Conservation (phyloP, 2,113 vertebrate species). For the Oophaga pumilio region DNA sequence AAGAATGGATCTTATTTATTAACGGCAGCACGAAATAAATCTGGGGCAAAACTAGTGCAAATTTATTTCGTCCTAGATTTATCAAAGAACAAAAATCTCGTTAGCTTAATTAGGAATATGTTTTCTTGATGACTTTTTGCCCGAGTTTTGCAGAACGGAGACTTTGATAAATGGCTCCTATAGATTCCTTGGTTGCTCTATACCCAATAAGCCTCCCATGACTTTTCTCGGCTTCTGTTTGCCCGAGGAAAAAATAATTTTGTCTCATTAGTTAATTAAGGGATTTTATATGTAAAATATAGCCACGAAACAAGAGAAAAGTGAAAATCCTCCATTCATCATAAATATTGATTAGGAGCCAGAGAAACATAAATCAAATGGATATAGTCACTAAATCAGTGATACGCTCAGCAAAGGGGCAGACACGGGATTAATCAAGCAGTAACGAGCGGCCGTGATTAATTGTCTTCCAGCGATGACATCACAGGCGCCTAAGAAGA, state of each 20-base stretch:
- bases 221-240: constrained; percentile 3
- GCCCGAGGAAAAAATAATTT: constrained; percentile 43
- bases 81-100: constrained; percentile 47
- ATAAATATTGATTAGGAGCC: constrained; percentile 84
- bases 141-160: constrained; percentile 35
- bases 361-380: constrained; percentile 82
- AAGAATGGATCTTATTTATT: constrained; percentile 41
- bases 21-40: constrained; percentile 36
- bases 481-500: constrained; percentile 54
- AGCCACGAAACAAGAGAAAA: constrained; percentile 73
- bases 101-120: constrained; percentile 54
- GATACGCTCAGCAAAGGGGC: constrained; percentile 88
- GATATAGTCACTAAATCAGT: constrained; percentile 87
- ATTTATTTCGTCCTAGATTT: constrained; percentile 49
- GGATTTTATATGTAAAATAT: constrained; percentile 64
- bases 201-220: constrained; percentile 16
- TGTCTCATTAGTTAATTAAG: constrained; percentile 61
- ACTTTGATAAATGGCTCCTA: constrained; percentile 54
- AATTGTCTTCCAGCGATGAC: constrained; percentile 73
- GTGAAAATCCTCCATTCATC: constrained; percentile 81
- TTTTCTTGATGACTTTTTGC: constrained; percentile 47
- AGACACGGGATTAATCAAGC: constrained; percentile 81
- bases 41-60: constrained; percentile 44
- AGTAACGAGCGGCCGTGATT: constrained; percentile 77
- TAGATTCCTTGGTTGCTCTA: constrained; percentile 18